Percentiles rank a stretch among this genome's conserved stretches.
phyloP scores from a whole-genome alignment of 2,797 vertebrate species.

The Intellagama lesueurii region DNA sequence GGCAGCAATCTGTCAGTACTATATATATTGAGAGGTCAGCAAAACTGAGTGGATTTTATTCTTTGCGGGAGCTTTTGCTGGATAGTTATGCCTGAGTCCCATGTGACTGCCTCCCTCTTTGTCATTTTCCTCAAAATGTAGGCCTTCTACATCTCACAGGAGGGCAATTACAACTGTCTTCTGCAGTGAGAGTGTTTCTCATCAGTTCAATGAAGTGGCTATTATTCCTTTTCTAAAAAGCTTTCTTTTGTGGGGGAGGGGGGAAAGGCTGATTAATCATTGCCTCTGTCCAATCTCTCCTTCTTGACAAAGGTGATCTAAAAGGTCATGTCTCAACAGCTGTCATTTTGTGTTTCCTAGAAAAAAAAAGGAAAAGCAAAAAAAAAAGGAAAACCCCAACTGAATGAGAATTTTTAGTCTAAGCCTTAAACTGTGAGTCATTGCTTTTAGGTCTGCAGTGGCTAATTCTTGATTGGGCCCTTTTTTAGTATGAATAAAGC shows the following conservation, averaged over 20 bases:
- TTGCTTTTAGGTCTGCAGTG: conserved; percentile 18
- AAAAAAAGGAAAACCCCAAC: not conserved
- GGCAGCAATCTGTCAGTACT: not conserved
- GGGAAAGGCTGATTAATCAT: not conserved
- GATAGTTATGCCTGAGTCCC: not conserved
- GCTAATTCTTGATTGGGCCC: conserved; percentile 25
- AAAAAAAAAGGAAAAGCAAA: not conserved
- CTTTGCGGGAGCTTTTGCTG: not conserved
- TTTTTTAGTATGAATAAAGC: not conserved
- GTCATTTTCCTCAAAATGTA: not conserved
- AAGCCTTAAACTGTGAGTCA: not conserved
- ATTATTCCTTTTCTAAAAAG: conserved; percentile 24
- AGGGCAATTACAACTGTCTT: conserved; percentile 1
- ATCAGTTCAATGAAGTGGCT: conserved; percentile 26
- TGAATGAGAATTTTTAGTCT: conserved; percentile 10
- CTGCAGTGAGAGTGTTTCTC: conserved; percentile 6
- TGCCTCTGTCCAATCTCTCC: not conserved
- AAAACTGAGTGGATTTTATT: not conserved
- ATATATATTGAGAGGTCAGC: not conserved
- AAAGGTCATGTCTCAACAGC: conserved; percentile 11
- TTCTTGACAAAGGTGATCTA: conserved; percentile 44
- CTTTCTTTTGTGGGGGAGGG: not conserved
- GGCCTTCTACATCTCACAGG: not conserved
- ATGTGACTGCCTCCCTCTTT: not conserved
- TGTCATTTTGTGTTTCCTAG: conserved; percentile 35